Evolutionary conservation across 2,888 invertebrate genomes (phyloP), one percentile per base, ranked within the genome.

Genomic region (Anorthoa munda): DNA sequence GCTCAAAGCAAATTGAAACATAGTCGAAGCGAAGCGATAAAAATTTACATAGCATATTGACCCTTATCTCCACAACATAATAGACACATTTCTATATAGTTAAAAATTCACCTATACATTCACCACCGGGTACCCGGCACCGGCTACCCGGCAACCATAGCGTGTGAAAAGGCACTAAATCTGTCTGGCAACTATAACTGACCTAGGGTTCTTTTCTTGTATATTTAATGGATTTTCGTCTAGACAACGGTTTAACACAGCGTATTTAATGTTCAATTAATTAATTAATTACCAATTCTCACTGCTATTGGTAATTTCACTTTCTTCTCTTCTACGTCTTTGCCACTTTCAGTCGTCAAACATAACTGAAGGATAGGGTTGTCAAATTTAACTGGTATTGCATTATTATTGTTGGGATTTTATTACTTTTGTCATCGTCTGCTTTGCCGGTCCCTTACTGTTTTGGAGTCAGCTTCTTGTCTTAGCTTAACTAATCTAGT

Each of bases 271-370:
- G 13, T 45, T 74, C 7, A 31, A 31, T 31, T 39, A 39, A 39
- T 50, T 68, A 63, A 68, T 46, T 56, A 68, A 68, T 17, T 51
- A 58, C 2, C 45, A 68, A 21, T 50, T 53, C 9, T 48, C n/a
- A 60, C 9, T n/a, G 13, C 26, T 45, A 18, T 69, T 68, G 17
- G 17, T 26, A 2, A 76, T 55, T 76, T 64, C 46, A 69, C 63
- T 48, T 59, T 59, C 39, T 39, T 58, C 58, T 31, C 58, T 31
- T n/a, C 7, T 39, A 39, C 13, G 7, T n/a, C 39, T 39, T 56
- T 51, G 46, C 15, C 17, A 48, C 53, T 59, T 26, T 48, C 4
- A 45, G 17, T 65, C 17, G 18, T 50, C 21, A 18, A 59, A 39
- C 39, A 53, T 17, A n/a, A 53, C 3, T 11, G 12, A 46, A 51